These are phyloP conservation scores for Centropus unirufus DNA, from an alignment of 2,113 vertebrate species.

Conservation along the genomic window DNA sequence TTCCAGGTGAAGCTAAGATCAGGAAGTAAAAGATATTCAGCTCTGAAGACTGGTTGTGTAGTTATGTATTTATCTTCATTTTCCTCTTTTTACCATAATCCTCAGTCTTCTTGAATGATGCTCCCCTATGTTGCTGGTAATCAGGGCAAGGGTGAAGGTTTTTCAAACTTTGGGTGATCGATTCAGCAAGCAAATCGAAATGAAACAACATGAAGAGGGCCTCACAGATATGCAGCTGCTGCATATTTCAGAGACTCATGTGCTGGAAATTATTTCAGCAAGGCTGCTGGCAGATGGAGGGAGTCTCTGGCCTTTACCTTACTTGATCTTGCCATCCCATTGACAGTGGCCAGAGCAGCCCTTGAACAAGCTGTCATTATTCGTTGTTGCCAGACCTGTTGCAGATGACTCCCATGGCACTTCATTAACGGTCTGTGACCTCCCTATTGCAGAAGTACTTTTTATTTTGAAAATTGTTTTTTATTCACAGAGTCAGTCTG, in stretches of 20 bases:
- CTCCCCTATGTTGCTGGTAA: not conserved
- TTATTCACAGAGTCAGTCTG: not conserved
- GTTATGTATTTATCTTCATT: not conserved
- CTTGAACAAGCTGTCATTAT: not conserved
- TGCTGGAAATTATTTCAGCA: not conserved
- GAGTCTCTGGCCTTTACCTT: not conserved
- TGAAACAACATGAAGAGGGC: not conserved
- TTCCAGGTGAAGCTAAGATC: not conserved
- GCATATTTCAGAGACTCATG: rapidly evolving
- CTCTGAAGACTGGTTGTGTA: not conserved
- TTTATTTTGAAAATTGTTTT: not conserved
- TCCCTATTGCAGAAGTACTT: not conserved
- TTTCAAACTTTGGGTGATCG: not conserved
- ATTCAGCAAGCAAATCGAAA: not conserved
- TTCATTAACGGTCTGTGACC: not conserved
- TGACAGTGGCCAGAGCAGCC: not conserved
- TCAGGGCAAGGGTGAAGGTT: not conserved
- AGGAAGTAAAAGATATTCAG: not conserved
- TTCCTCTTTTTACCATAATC: not conserved
- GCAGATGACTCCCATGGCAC: not conserved
- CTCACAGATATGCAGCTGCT: not conserved
- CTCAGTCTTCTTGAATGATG: not conserved
- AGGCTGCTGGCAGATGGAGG: not conserved
- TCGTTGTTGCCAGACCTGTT: not conserved
- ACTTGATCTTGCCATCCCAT: not conserved